Base-by-base conservation (phyloP, 2,888 invertebrate species). In the Bimastos eiseni region DNA sequence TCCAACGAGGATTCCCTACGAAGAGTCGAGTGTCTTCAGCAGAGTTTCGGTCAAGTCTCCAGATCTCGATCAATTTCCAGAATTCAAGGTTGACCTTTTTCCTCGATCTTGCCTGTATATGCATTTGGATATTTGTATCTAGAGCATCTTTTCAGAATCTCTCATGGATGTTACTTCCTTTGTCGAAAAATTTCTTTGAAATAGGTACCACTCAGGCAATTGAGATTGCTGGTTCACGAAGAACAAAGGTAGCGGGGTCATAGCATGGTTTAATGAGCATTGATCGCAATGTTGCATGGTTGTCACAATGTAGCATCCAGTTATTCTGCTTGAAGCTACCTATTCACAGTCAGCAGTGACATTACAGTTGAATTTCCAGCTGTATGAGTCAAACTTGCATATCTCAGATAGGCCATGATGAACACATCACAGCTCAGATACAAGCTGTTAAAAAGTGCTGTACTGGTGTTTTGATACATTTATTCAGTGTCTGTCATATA, bases 1-100 rank as follows among this genome's bases (percentile, higher is more conserved):
- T 93, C 97, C 97, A 44, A 97, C 97, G 0, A 96, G 99, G 94
- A 96, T 98, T 90, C 99, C 99, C 0, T 99, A 98, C 95, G 99
- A 99, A 96, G 99, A 99, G 95, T 98, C 98, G 0, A 98, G 98
- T 95, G 96, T 99, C 19, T 99, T 98, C 95, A 98, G 98, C 94
- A 96, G 96, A 94, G 96, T 97, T 88, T 97, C 98, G 44, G 89
- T 93, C 88, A 34, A 33, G 34, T 38, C 88, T 15, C 92, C 92
- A 15, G 91, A 92, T 55, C 83, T 92, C 33, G 17, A 70, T 49
- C 33, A 33, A 37, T 89, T 70, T 89, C 90, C 91, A 38, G 41
- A 70, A 21, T 90, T 91, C 36, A 89, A 91, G 88, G 91, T 91
- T 21, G 34, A 41, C 30, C n/a, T n/a, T 83, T 30, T 89, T 8